Evolutionary conservation across 2,113 vertebrate species (phyloP).

Genomic region (Lamprotornis superbus): DNA sequence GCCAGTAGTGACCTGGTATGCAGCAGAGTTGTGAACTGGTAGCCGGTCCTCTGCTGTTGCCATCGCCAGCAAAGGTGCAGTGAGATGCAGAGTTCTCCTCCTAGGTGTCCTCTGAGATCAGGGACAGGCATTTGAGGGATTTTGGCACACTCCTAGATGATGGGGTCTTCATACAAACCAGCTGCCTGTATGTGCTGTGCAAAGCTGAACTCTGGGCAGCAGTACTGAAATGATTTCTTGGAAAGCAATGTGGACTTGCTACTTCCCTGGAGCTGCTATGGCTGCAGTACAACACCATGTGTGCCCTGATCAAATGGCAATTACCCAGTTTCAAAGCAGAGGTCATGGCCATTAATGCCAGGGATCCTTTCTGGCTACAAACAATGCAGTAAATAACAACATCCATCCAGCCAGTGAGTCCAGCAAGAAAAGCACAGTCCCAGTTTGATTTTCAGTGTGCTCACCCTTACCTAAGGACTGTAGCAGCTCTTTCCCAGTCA

Average conservation of each 20-base stretch:
- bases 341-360: neutral
- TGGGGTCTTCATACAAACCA: neutral
- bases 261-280: neutral
- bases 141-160: neutral
- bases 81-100: neutral
- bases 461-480: neutral
- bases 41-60: neutral
- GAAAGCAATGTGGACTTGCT: neutral
- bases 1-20: accelerated
- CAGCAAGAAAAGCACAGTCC: neutral
- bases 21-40: accelerated
- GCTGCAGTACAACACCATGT: neutral
- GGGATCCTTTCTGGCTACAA: neutral
- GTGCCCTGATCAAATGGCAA: neutral
- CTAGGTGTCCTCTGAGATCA: neutral
- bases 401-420: accelerated
- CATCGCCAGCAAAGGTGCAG: accelerated
- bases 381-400: neutral
- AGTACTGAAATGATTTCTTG: neutral
- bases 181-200: neutral
- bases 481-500: accelerated
- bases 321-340: neutral
- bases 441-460: neutral
- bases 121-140: neutral
- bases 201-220: neutral